A percentile compares a stretch with the other conserved stretches of the same genome.
phyloP scores from a whole-genome alignment of 1,140 invertebrate species.

The Eurosta solidaginis region DNA sequence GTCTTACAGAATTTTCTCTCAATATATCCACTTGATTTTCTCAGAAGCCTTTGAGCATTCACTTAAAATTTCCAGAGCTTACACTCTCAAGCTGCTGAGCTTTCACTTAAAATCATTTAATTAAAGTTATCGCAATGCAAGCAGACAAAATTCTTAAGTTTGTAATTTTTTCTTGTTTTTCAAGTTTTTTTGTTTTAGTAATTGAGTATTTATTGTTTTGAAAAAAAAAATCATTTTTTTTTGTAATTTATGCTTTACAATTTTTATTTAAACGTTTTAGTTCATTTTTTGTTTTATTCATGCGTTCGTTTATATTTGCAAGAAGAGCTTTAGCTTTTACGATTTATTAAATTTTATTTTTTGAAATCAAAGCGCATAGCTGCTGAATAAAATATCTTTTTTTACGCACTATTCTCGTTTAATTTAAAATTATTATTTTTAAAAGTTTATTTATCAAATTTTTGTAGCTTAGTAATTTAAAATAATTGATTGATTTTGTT shows the following conservation, averaged over 20 bases:
- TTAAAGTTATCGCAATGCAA: too few species aligned
- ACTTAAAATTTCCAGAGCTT: too few species aligned
- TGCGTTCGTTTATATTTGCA: neutral
- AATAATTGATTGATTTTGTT: too few species aligned
- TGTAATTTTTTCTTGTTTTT: neutral
- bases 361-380: neutral
- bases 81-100: too few species aligned
- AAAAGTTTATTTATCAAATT: too few species aligned
- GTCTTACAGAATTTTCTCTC: too few species aligned
- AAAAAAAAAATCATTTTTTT: neutral
- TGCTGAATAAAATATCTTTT: neutral
- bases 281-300: slow-evolving; percentile 2
- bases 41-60: too few species aligned
- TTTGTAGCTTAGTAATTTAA: too few species aligned
- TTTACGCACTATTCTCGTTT: neutral
- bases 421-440: too few species aligned
- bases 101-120: too few species aligned
- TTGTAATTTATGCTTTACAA: neutral
- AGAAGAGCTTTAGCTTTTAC: neutral
- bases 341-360: neutral
- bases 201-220: neutral
- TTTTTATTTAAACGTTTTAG: neutral
- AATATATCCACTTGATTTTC: too few species aligned
- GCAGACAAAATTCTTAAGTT: too few species aligned
- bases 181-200: neutral